These are phyloP conservation scores for Eurytoma californica DNA, from an alignment of 2,888 invertebrate genomes.

Conservation along the genomic window DNA sequence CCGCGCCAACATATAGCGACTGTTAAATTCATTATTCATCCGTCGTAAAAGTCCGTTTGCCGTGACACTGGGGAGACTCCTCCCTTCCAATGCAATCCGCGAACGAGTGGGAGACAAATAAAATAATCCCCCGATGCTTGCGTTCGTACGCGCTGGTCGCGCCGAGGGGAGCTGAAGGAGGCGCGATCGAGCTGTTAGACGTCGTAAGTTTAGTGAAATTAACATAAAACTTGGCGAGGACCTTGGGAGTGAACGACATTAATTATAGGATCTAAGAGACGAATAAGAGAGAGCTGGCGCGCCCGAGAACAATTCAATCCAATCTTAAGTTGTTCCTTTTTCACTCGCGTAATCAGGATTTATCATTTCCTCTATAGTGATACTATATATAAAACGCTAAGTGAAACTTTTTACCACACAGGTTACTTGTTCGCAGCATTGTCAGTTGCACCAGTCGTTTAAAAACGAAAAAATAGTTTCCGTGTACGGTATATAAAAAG, in stretches of 20 bases:
- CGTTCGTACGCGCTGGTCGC: neutral
- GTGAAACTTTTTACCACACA: too few relatives aligned
- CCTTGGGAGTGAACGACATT: conserved; percentile 17
- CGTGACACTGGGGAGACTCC: neutral
- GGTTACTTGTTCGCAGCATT: too few relatives aligned
- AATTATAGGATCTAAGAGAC: conserved; percentile 37
- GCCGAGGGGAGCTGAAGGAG: neutral
- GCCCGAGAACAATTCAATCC: neutral
- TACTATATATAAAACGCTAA: too few relatives aligned
- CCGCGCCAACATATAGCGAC: conserved; percentile 8
- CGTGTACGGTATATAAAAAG: too few relatives aligned
- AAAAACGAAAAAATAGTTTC: too few relatives aligned
- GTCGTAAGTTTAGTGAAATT: conserved; percentile 18
- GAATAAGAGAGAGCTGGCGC: neutral
- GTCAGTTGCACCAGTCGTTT: too few relatives aligned
- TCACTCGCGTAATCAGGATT: conserved; percentile 10
- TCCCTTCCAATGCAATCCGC: conserved; percentile 4
- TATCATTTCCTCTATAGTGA: neutral
- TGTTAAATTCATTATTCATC: conserved; percentile 41
- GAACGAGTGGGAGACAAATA: neutral
- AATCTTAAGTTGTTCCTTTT: neutral
- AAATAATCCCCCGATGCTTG: conserved; percentile 25
- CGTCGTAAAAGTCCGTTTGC: conserved; percentile 28
- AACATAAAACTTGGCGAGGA: conserved; percentile 11
- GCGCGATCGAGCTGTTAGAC: conserved; percentile 16